A percentile compares a stretch with the other conserved stretches of the same genome.
phyloP scores from a whole-genome alignment of 2,797 vertebrate species.

The Bryconaethiops microstoma region DNA sequence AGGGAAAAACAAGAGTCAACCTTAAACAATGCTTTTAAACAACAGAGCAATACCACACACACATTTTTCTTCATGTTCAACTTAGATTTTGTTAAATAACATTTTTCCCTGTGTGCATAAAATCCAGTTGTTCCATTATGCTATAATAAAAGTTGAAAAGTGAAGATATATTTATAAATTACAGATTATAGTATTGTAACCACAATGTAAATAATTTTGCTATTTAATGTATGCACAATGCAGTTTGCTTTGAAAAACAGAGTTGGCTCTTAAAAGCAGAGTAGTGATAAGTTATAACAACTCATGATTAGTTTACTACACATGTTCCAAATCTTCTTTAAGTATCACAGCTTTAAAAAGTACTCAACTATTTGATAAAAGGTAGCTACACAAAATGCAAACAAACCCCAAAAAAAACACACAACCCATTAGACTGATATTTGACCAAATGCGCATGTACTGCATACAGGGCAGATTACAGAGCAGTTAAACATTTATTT shows the following conservation, averaged over 20 bases:
- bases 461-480: not conserved
- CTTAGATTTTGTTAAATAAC: not conserved
- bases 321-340: not conserved
- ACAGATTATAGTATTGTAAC: not conserved
- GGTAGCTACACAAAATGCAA: not conserved
- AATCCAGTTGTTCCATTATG: slow-evolving; percentile 1
- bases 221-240: not conserved
- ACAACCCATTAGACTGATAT: not conserved
- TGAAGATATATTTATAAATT: not conserved
- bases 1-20: not conserved
- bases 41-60: slow-evolving; percentile 26
- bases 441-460: not conserved
- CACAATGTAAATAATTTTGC: not conserved
- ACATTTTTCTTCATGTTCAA: slow-evolving; percentile 25
- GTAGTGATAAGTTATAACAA: not conserved
- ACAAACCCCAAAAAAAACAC: not conserved
- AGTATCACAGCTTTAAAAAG: slow-evolving; percentile 16
- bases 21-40: slow-evolving; percentile 10
- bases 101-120: not conserved
- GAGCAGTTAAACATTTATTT: too few relatives aligned
- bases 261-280: slow-evolving; percentile 15
- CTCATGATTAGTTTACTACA: not conserved
- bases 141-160: not conserved
- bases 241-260: slow-evolving; percentile 3
- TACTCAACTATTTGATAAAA: not conserved